Conservation (phyloP, 2,888 invertebrate species). For the Chloroclystis v-ata region DNA sequence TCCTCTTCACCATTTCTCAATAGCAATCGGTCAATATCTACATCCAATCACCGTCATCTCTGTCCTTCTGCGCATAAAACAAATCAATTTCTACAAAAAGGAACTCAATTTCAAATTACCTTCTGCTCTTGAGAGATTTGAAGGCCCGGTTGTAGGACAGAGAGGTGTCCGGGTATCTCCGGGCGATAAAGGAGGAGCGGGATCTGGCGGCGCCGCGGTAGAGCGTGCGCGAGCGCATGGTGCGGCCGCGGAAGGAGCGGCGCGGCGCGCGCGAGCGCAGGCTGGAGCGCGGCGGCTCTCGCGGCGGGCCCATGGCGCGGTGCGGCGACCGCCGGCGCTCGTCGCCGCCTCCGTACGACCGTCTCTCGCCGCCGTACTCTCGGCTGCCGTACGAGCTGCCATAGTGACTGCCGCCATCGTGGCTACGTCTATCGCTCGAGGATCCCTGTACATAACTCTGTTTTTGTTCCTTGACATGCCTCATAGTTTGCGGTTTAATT, state of each 20-base stretch:
- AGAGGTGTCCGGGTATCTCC: constrained; percentile 63
- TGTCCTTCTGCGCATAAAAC: constrained; percentile 9
- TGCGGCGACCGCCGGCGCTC: constrained; percentile 77
- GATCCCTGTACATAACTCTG: constrained; percentile 76
- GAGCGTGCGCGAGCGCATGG: constrained; percentile 73
- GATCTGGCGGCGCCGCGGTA: constrained; percentile 78
- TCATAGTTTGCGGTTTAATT: constrained; percentile 31
- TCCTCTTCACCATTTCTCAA: constrained; percentile 2
- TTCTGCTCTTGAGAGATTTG: constrained; percentile 70
- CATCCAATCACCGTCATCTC: background rate
- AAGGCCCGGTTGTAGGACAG: constrained; percentile 65
- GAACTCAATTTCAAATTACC: constrained; percentile 62
- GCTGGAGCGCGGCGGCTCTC: constrained; percentile 55
- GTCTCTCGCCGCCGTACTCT: constrained; percentile 73
- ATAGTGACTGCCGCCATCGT: constrained; percentile 77
- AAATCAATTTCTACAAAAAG: constrained; percentile 28
- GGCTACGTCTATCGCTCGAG: constrained; percentile 76
- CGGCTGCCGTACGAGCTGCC: constrained; percentile 76
- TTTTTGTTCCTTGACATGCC: constrained; percentile 58
- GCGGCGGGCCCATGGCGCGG: constrained; percentile 69
- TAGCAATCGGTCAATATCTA: background rate
- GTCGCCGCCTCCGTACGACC: constrained; percentile 73
- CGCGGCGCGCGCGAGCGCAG: constrained; percentile 75
- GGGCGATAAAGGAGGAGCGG: constrained; percentile 63
- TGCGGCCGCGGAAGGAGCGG: constrained; percentile 73